Evolutionary conservation across 37 sponge, comb jelly and placozoan genomes (phyloP).

Genomic region (Cladorhizidae sp.): DNA sequence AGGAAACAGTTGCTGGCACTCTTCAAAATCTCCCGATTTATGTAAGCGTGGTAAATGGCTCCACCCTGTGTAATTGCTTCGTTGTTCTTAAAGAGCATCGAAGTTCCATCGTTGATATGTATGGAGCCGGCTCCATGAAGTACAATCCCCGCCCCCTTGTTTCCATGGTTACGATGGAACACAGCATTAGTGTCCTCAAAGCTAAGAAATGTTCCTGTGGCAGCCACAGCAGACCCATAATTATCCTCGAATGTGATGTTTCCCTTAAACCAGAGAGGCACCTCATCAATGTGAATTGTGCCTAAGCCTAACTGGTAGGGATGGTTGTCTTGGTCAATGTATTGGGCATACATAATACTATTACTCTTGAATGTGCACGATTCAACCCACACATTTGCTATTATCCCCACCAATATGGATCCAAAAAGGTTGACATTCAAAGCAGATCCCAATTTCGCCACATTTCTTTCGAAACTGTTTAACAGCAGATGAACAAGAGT

Average conservation of each 20-base stretch:
- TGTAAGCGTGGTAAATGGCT: conserved; percentile 49
- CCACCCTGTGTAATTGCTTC: conserved; percentile 57
- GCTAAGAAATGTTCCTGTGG: conserved; percentile 7
- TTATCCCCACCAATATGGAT: conserved; percentile 24
- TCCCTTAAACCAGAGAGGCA: conserved; percentile 31
- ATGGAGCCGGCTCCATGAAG: conserved; percentile 60
- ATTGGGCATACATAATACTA: neutral
- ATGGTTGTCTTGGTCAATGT: neutral
- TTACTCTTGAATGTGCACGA: conserved; percentile 53
- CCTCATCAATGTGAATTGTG: conserved; percentile 45
- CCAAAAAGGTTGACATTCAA: conserved; percentile 47
- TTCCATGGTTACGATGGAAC: conserved; percentile 45
- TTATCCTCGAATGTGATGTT: conserved; percentile 15
- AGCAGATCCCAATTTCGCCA: conserved; percentile 60
- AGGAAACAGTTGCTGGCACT: conserved; percentile 61
- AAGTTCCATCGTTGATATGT: neutral
- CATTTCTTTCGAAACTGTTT: conserved; percentile 31
- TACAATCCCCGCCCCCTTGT: conserved; percentile 64
- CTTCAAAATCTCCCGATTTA: neutral
- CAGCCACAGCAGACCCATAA: conserved; percentile 49
- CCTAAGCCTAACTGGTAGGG: conserved; percentile 22
- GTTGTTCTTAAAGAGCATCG: conserved; percentile 40
- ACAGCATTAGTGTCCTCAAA: neutral
- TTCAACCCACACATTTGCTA: conserved; percentile 18
- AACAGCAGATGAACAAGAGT: neutral